Evolutionary conservation across 2,113 vertebrate genomes (phyloP), one percentile per base, ranked within the genome.

Genomic region (Dipodomys merriami): DNA sequence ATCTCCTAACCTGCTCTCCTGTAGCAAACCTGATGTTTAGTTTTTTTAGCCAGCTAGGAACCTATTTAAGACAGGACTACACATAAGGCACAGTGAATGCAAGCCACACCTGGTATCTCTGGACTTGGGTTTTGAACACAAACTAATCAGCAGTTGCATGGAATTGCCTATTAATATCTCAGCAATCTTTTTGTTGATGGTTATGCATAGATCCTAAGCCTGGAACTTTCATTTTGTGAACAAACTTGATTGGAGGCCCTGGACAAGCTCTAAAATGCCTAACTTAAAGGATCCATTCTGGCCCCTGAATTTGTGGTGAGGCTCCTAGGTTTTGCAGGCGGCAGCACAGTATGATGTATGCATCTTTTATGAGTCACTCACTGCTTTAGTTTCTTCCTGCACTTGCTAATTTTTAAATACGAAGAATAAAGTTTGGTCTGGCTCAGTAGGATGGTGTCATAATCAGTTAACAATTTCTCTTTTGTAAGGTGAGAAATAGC

Each of bases 271-370:
- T 27, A 27, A 64, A 64, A 44, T n/a, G n/a, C 46, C 4, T 5
- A 65, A 60, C n/a, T 60, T 11, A 44, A 5, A 16, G 46, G 30
- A 33, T n/a, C 30, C 9, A 3, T 4, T 65, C 8, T n/a, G 6
- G 15, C 53, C n/a, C 27, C 49, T 33, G 29, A 25, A 6, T 20
- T 25, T 13, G 30, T 0, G 9, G 29, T 64, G 23, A 64, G 62
- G 15, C 27, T 23, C 3, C 0, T 6, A 30, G 8, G 6, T 25
- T 25, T 65, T 29, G 0, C 27, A 44, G n/a, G 20, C 39, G 1
- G 6, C 1, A 20, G 53, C 12, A 57, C 53, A 57, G 15, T 16
- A 57, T 13, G 53, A 57, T 18, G 15, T 4, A 13, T 6, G 2
- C 1, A 19, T n/a, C 15, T n/a, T 35, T 71, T 25, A 16, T 2